Evolutionary conservation across 2,888 invertebrate species (phyloP), one percentile per base, ranked within the genome.

Genomic region (Drosophila falleni): DNA sequence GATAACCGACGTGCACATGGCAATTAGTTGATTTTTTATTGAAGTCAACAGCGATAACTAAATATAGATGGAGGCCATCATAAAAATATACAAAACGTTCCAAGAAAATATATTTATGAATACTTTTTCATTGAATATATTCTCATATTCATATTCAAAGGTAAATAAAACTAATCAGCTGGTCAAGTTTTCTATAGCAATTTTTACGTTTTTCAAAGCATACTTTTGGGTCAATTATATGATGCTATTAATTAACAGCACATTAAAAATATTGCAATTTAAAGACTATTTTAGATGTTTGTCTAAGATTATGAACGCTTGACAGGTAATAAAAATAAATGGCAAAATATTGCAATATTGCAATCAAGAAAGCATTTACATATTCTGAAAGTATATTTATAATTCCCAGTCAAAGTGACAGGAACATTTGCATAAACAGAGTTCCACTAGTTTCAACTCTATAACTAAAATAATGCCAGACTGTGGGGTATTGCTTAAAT

Each of bases 11-110:
- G 61, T 69, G 80, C 71, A 65, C 87, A 84, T 74, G 90, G 80
- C 89, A 83, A 84, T 84, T 89, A 89, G 89, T 83, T 71, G 80
- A 80, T 74, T 69, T 73, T 77, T 88, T 70, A 79, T 87, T 85
- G 62, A 31, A 55, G 59, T 66, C 47, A 65, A 58, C 42, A 11
- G 59, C 88, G 79, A 85, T 74, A 87, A 78, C 86, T 89, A 89
- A 78, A 89, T 71, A 87, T 89, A 89, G 88, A 84, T 61, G 39
- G 44, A 56, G 72, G 69, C 78, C 51, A 66, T 78, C 58, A 29
- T 31, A 11, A 26, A 16, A 46, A 58, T 37, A 58, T 11, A n/a
- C 44, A 49, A 33, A 33, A 11, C 29, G 13, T 26, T 41, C 8
- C 35, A 13, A 33, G 13, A 13, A 16, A 33, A 13, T 3, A 23